phyloP scores from a whole-genome alignment of 2,888 invertebrate species.

The Campaea margaritaria region DNA sequence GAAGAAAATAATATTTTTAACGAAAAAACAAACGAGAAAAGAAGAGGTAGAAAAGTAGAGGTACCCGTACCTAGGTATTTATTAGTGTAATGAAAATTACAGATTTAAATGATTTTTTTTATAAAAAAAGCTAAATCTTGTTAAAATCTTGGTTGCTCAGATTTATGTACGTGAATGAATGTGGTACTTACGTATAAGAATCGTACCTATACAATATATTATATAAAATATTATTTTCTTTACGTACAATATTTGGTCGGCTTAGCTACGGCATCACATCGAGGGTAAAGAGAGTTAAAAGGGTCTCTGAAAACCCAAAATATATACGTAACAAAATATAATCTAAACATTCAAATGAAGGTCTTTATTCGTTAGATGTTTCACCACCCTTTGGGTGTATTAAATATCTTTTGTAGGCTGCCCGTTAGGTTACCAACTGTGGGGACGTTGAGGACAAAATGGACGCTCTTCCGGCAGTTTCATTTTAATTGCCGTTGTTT shows the following conservation, averaged over 20 bases:
- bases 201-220: background rate
- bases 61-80: no score
- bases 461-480: slow-evolving; percentile 45
- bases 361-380: slow-evolving; percentile 46
- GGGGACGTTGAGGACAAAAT: slow-evolving; percentile 39
- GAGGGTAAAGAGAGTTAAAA: slow-evolving; percentile 45
- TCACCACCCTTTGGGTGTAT: slow-evolving; percentile 43
- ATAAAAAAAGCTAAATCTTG: background rate
- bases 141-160: background rate
- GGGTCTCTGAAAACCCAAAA: slow-evolving; percentile 39
- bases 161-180: background rate
- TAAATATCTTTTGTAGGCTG: slow-evolving; percentile 44
- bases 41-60: no score
- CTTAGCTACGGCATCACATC: slow-evolving; percentile 33
- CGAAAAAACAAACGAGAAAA: no score
- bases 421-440: slow-evolving; percentile 28
- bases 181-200: background rate
- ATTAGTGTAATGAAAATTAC: no score
- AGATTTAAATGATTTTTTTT: no score
- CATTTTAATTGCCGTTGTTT: slow-evolving; percentile 47
- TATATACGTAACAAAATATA: slow-evolving; percentile 43
- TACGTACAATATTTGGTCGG: slow-evolving; percentile 28
- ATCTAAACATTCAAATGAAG: slow-evolving; percentile 47
- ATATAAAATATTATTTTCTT: slow-evolving; percentile 19
- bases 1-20: no score